Percentiles rank a stretch among this genome's conserved stretches.
These are phyloP conservation scores for Periophthalmus modestus DNA, from an alignment of 2,113 vertebrate genomes.

Conservation along the genomic window DNA sequence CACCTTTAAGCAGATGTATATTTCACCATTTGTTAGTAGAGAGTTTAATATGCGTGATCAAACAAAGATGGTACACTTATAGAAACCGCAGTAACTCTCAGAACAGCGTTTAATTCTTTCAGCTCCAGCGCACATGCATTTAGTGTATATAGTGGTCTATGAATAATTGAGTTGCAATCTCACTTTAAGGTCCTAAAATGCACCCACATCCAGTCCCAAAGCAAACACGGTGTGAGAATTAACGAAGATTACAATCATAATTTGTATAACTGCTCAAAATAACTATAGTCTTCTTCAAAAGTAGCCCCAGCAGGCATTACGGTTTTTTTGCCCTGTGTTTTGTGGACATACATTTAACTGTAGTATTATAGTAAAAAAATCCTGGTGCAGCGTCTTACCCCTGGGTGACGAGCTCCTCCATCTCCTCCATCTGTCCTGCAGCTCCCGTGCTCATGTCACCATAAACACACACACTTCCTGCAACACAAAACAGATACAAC, in stretches of 20 bases:
- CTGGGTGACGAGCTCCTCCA: slow-evolving; percentile 93
- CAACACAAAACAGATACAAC: slow-evolving; percentile 9
- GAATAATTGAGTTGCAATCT: neutral
- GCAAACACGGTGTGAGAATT: neutral
- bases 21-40: too few species aligned
- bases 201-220: too few species aligned
- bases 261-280: neutral
- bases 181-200: neutral
- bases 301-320: too few species aligned
- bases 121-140: too few species aligned
- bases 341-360: too few species aligned
- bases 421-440: slow-evolving; percentile 89
- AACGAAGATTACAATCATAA: neutral
- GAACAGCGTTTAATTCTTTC: too few species aligned
- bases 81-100: too few species aligned
- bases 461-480: slow-evolving; percentile 78
- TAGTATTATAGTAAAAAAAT: neutral
- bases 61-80: too few species aligned
- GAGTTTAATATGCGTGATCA: too few species aligned
- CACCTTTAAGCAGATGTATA: too few species aligned
- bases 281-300: too few species aligned
- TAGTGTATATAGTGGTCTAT: neutral
- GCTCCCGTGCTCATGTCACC: slow-evolving; percentile 82
- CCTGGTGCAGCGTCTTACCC: slow-evolving; percentile 78
- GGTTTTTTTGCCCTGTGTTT: too few species aligned